phyloP scores from a whole-genome alignment of 1,140 invertebrate genomes.

The Aphaenogaster floridana region DNA sequence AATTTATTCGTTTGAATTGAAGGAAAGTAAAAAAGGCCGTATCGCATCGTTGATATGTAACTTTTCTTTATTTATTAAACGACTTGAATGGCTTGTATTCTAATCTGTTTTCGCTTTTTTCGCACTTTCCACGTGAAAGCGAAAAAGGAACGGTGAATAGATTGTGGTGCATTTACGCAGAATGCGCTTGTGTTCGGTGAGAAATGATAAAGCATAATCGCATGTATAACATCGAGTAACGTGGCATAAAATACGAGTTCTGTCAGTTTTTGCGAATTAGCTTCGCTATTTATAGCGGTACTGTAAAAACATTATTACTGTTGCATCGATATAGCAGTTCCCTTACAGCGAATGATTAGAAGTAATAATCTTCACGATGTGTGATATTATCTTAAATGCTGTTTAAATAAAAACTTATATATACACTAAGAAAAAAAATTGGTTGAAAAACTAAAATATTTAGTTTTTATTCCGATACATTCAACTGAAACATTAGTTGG shows the following conservation, averaged over 20 bases:
- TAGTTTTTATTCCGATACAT: no score
- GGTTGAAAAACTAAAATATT: no score
- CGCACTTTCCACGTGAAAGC: constrained; percentile 2
- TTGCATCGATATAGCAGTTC: not conserved
- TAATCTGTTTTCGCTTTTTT: not conserved
- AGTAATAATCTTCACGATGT: not conserved
- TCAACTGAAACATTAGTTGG: no score
- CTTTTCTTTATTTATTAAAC: not conserved
- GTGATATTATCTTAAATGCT: not conserved
- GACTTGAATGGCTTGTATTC: not conserved
- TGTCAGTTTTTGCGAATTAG: not conserved
- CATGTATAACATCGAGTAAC: not conserved
- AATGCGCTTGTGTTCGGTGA: not conserved
- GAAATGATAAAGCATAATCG: constrained; percentile 17
- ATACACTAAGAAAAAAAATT: no score
- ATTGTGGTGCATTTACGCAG: not conserved
- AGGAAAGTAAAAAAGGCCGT: not conserved
- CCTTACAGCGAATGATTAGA: not conserved
- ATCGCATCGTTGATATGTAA: not conserved
- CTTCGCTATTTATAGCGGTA: not conserved
- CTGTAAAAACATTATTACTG: not conserved
- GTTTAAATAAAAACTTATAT: not conserved
- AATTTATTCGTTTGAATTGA: not conserved
- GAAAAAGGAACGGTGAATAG: not conserved
- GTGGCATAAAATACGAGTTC: not conserved